Evolutionary conservation across 1,140 invertebrate genomes (phyloP).

Genomic region (Arion vulgaris): DNA sequence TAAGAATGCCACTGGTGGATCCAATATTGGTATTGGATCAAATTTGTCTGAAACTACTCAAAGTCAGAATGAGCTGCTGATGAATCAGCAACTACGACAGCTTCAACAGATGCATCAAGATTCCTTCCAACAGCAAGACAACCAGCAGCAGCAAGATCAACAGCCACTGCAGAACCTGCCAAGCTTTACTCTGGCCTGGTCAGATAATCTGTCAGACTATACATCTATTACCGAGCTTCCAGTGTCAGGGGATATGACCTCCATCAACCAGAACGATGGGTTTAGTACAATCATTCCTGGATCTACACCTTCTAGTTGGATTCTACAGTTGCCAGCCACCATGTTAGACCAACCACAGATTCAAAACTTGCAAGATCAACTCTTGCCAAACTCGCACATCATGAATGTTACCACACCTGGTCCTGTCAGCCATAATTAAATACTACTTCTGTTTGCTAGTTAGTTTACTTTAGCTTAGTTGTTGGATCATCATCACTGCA

Average conservation of each 20-base stretch:
- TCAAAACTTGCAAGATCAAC: neutral
- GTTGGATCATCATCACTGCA: too few relatives aligned
- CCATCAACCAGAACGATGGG: neutral
- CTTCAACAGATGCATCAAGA: conserved; percentile 1
- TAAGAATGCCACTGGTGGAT: neutral
- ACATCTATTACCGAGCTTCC: conserved; percentile 2
- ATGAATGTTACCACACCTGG: too few relatives aligned
- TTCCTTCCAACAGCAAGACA: neutral
- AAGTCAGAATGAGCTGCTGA: neutral
- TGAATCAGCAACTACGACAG: neutral
- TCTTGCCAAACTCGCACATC: neutral
- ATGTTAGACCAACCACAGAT: neutral
- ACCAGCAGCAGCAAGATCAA: neutral
- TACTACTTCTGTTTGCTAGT: too few relatives aligned
- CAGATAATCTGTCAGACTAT: conserved; percentile 22
- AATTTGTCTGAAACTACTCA: neutral
- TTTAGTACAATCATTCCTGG: neutral
- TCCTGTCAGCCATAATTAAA: too few relatives aligned
- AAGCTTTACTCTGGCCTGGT: conserved; percentile 7
- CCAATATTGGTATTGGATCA: neutral
- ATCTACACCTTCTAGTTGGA: neutral
- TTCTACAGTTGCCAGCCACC: conserved; percentile 10
- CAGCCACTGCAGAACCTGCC: conserved; percentile 18
- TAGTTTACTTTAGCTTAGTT: too few relatives aligned
- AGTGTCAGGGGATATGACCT: conserved; percentile 11